Percentiles rank a stretch among this genome's conserved stretches.
Conservation (phyloP, 2,888 invertebrate genomes). For the Oscheius sp. region DNA sequence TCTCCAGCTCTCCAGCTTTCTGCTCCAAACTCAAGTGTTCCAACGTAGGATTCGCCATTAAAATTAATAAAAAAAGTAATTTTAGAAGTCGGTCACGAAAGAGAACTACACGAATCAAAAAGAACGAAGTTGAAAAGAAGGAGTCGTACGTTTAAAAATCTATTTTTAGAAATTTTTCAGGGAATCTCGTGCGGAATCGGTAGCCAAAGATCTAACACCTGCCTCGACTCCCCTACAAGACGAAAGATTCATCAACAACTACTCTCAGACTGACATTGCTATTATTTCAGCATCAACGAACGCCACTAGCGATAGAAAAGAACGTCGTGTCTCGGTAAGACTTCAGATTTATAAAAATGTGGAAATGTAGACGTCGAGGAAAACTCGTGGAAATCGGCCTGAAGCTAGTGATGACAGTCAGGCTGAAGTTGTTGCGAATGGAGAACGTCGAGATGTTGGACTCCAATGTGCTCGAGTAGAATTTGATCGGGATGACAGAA, state of each 20-base stretch:
- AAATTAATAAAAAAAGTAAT: too few species aligned
- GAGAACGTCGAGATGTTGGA: conserved; percentile 2
- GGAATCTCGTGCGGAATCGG: neutral
- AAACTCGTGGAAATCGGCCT: conserved; percentile 17
- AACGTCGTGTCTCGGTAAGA: neutral
- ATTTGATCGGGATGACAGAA: conserved; percentile 35
- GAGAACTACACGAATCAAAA: neutral
- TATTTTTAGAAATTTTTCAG: neutral
- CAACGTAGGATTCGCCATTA: too few species aligned
- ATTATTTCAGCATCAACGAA: neutral
- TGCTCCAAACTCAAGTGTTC: too few species aligned
- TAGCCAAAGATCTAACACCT: neutral
- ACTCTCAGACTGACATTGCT: conserved; percentile 14
- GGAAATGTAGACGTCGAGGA: conserved; percentile 19
- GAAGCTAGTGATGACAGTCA: neutral
- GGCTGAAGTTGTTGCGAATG: neutral
- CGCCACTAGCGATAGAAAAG: conserved; percentile 21
- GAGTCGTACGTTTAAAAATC: neutral
- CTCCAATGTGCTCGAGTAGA: conserved; percentile 29
- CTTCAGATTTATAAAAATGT: neutral
- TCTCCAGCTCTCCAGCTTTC: too few species aligned
- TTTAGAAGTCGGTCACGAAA: neutral
- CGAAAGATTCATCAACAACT: neutral
- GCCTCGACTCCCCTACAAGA: neutral
- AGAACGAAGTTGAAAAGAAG: neutral